Evolutionary conservation across 1,140 invertebrate genomes (phyloP).

Genomic region (Cepaea nemoralis): DNA sequence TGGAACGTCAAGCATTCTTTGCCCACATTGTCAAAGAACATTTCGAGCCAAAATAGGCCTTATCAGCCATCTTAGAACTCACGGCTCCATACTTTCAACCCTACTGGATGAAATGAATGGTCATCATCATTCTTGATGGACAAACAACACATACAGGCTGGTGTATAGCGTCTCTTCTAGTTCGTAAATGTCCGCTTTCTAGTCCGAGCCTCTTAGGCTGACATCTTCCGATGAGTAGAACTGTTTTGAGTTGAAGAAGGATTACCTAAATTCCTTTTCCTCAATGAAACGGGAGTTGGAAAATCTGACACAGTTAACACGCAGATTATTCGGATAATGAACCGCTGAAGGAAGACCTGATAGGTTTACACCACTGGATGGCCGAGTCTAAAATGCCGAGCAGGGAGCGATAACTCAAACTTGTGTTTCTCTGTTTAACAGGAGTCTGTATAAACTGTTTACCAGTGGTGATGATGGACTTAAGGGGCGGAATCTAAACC

Average conservation of each 20-base stretch:
- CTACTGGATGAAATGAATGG: too few relatives aligned
- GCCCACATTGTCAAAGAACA: too few relatives aligned
- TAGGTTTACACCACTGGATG: not conserved
- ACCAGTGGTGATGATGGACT: not conserved
- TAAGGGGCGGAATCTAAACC: slow-evolving; percentile 24
- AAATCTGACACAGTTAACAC: slow-evolving; percentile 1
- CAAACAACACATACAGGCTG: too few relatives aligned
- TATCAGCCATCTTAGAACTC: too few relatives aligned
- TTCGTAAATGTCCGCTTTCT: too few relatives aligned
- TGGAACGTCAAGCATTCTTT: too few relatives aligned
- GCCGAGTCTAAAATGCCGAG: not conserved
- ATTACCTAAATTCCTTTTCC: not conserved
- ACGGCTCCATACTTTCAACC: too few relatives aligned
- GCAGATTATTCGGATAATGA: not conserved
- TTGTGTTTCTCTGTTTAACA: not conserved
- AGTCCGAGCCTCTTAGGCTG: too few relatives aligned
- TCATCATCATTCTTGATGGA: too few relatives aligned
- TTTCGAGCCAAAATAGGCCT: too few relatives aligned
- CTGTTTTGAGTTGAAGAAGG: not conserved
- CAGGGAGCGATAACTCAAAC: slow-evolving; percentile 1
- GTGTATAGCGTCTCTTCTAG: too few relatives aligned
- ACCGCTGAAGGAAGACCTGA: not conserved
- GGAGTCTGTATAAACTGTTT: slow-evolving; percentile 11
- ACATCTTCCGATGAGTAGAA: too few relatives aligned
- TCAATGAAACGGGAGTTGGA: not conserved